Percentiles rank a stretch among this genome's conserved stretches.
phyloP scores from a whole-genome alignment of 2,797 vertebrate genomes.

The Gambelia wislizenii region DNA sequence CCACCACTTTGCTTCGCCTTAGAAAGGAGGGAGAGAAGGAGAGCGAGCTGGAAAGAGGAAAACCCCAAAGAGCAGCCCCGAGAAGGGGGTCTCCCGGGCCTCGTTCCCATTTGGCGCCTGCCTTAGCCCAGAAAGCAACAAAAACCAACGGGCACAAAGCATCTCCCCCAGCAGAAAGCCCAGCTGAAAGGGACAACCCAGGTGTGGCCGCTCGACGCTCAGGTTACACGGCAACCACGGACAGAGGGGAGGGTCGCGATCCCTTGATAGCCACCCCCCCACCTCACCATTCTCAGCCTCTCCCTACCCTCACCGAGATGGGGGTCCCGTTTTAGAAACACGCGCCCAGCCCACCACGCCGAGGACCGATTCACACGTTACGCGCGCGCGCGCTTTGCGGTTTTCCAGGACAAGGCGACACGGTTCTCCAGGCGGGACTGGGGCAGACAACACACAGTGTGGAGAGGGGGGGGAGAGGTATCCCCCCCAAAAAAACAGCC shows the following conservation, averaged over 20 bases:
- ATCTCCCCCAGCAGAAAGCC: not conserved
- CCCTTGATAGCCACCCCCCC: too few relatives aligned
- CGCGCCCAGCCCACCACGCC: too few relatives aligned
- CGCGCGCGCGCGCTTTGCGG: too few relatives aligned
- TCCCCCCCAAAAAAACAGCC: not conserved
- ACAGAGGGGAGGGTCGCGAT: too few relatives aligned
- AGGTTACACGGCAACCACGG: constrained; percentile 15
- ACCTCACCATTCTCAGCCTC: not conserved
- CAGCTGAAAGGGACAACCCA: not conserved
- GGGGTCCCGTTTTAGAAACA: not conserved
- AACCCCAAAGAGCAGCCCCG: too few relatives aligned
- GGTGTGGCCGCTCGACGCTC: constrained; percentile 46
- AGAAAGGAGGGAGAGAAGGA: too few relatives aligned
- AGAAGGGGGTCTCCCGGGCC: too few relatives aligned
- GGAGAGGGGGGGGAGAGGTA: too few relatives aligned
- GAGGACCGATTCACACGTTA: not conserved
- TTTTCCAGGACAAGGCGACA: too few relatives aligned
- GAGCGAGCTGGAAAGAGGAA: not conserved
- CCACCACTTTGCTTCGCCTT: too few relatives aligned
- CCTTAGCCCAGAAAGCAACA: not conserved
- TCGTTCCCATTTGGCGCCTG: too few relatives aligned
- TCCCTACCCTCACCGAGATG: not conserved
- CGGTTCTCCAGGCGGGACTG: not conserved
- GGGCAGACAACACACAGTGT: not conserved
- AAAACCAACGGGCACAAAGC: not conserved